Evolutionary conservation across 2,888 invertebrate genomes (phyloP).

Genomic region (Orthosia incerta): DNA sequence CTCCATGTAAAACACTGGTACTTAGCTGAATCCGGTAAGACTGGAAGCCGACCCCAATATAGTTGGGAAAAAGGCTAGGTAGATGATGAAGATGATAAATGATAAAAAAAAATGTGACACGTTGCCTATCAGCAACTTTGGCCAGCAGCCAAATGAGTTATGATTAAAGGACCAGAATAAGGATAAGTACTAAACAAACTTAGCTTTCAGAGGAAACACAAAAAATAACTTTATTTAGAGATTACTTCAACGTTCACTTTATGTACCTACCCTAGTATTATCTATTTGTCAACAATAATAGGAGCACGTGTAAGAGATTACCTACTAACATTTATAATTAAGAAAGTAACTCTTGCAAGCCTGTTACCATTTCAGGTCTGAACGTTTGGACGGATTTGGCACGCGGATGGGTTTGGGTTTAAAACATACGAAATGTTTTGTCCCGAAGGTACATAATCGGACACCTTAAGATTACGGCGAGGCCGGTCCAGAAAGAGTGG

Average conservation of each 20-base stretch:
- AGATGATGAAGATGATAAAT: no score
- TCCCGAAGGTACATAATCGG: not conserved
- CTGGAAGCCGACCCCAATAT: no score
- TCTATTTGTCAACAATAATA: conserved; percentile 19
- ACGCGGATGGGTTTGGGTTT: not conserved
- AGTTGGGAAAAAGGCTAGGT: no score
- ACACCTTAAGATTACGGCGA: not conserved
- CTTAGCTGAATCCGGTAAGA: no score
- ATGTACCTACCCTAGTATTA: no score
- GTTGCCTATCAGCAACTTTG: not conserved
- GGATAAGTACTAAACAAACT: not conserved
- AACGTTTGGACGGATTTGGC: not conserved
- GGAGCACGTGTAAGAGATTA: conserved; percentile 1
- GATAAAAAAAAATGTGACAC: conserved; percentile 23
- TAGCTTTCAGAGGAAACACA: not conserved
- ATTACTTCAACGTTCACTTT: not conserved
- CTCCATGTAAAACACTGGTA: no score
- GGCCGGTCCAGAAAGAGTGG: not conserved
- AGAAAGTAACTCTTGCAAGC: not conserved
- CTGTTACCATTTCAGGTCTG: not conserved
- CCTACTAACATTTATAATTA: not conserved
- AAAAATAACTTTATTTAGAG: not conserved
- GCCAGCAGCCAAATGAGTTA: not conserved
- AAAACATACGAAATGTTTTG: not conserved
- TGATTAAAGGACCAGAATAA: conserved; percentile 1